These are phyloP conservation scores for Antheraea pernyi DNA, from an alignment of 1,140 invertebrate genomes.

Conservation along the genomic window DNA sequence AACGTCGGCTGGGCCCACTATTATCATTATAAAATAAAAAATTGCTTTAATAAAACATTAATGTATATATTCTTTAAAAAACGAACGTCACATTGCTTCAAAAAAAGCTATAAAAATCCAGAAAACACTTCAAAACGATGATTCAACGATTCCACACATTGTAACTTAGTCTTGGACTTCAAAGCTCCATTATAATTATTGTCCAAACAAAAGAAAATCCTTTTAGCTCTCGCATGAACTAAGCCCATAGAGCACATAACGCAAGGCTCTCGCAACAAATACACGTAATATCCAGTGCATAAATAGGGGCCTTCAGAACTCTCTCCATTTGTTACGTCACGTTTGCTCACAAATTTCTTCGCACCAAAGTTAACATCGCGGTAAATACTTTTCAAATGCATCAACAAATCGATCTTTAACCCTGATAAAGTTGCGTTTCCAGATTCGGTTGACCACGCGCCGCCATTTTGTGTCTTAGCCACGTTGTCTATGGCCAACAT, in stretches of 20 bases:
- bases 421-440: constrained; percentile 24
- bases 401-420: constrained; percentile 38
- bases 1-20: no score
- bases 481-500: constrained; percentile 94
- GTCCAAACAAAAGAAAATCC: constrained; percentile 88
- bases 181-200: constrained; percentile 84
- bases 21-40: not conserved
- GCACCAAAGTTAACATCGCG: constrained; percentile 46
- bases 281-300: constrained; percentile 94
- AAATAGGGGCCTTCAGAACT: constrained; percentile 85
- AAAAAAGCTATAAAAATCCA: constrained; percentile 51
- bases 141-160: constrained; percentile 90
- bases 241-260: constrained; percentile 97
- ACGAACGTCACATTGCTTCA: not conserved
- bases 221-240: constrained; percentile 90
- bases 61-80: not conserved
- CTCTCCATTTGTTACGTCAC: constrained; percentile 18
- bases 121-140: constrained; percentile 93
- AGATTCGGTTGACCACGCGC: constrained; percentile 80
- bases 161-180: constrained; percentile 85
- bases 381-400: constrained; percentile 50
- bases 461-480: constrained; percentile 89
- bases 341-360: constrained; percentile 39
- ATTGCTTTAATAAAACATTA: not conserved
- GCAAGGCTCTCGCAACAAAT: constrained; percentile 92